These are phyloP conservation scores for Silurus meridionalis DNA, from an alignment of 2,113 vertebrate species.

Conservation along the genomic window DNA sequence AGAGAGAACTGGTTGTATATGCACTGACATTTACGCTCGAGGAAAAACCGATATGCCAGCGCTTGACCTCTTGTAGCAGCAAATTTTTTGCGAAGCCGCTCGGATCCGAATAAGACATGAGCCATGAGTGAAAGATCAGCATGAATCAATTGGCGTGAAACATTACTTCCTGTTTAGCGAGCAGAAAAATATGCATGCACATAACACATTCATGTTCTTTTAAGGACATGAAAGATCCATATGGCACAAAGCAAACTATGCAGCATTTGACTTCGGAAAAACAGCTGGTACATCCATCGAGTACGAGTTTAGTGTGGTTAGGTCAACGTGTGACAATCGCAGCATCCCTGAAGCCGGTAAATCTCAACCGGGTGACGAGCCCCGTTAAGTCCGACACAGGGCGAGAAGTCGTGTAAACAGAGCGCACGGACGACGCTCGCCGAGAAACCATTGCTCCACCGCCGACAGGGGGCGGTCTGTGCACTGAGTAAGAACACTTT, in stretches of 20 bases:
- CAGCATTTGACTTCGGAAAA: not conserved
- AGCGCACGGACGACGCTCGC: not conserved
- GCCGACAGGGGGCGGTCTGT: constrained; percentile 50
- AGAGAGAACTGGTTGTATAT: not conserved
- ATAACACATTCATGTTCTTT: not conserved
- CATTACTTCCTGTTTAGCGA: not conserved
- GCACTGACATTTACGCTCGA: not conserved
- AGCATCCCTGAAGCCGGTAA: constrained; percentile 34
- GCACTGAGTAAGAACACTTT: constrained; percentile 1
- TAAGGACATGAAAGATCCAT: not conserved
- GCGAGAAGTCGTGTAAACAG: constrained; percentile 9
- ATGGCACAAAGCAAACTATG: not conserved
- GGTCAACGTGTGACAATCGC: constrained; percentile 29
- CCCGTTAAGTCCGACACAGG: not conserved
- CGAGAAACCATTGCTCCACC: not conserved
- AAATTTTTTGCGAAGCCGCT: not conserved
- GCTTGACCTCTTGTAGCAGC: not conserved
- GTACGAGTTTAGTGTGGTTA: constrained; percentile 11
- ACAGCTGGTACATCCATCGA: not conserved
- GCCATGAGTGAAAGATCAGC: not conserved
- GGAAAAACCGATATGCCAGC: not conserved
- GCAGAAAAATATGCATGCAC: too few species aligned
- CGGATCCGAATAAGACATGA: not conserved
- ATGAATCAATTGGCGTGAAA: not conserved
- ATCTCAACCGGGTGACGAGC: not conserved